A percentile compares a stretch with the other conserved stretches of the same genome.
Evolutionary conservation across 2,797 vertebrate genomes (phyloP).

Genomic region (Cynodonichthys magdalenae): DNA sequence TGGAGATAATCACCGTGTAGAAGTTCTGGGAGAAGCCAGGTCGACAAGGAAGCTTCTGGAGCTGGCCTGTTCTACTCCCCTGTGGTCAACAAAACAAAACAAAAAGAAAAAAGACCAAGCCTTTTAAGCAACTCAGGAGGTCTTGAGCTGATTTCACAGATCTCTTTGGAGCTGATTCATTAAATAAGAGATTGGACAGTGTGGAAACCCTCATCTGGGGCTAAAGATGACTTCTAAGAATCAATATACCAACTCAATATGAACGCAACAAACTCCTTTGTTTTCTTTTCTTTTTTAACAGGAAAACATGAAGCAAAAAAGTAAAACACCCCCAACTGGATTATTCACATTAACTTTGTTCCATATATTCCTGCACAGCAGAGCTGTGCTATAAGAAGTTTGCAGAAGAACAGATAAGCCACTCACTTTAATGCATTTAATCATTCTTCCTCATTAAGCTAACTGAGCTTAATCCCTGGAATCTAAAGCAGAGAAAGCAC

Average conservation of each 20-base stretch:
- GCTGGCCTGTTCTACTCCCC: conserved; percentile 85
- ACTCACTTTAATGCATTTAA: not conserved
- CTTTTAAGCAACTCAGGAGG: conserved; percentile 61
- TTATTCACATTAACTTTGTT: not conserved
- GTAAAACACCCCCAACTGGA: not conserved
- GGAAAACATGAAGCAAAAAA: too few relatives aligned
- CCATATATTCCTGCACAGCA: not conserved
- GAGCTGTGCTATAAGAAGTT: conserved; percentile 21
- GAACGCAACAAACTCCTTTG: too few relatives aligned
- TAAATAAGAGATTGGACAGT: conserved; percentile 22
- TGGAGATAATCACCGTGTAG: conserved; percentile 92
- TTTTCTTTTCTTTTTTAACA: too few relatives aligned
- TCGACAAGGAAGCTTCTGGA: conserved; percentile 85
- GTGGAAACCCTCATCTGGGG: conserved; percentile 23
- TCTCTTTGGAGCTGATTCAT: conserved; percentile 13
- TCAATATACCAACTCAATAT: too few relatives aligned
- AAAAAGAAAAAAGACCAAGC: conserved; percentile 46
- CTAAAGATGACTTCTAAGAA: conserved; percentile 18
- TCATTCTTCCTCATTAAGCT: not conserved
- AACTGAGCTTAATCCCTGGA: conserved; percentile 11
- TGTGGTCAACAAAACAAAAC: conserved; percentile 65
- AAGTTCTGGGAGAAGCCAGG: conserved; percentile 94
- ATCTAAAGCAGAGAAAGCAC: conserved; percentile 32
- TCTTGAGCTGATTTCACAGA: conserved; percentile 45
- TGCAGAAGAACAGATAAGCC: conserved; percentile 9